Evolutionary conservation across 2,113 vertebrate genomes (phyloP).

Genomic region (Barbus barbus): DNA sequence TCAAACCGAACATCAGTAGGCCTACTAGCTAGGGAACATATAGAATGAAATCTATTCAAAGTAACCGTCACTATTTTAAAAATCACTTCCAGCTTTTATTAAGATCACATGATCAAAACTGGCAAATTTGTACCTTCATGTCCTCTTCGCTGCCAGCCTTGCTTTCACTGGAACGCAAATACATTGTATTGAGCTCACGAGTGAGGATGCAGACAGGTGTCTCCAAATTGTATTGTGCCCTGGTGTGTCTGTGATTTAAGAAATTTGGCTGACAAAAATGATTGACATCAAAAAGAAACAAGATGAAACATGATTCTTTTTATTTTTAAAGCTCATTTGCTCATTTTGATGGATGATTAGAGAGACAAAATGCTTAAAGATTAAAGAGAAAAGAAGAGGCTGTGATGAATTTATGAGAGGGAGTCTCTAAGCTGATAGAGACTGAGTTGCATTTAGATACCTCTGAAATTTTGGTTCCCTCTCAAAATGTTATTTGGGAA

Average conservation of each 20-base stretch:
- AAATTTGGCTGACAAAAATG: background rate
- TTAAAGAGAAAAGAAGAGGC: slow-evolving; percentile 7
- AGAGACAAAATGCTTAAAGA: slow-evolving; percentile 4
- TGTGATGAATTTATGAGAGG: background rate
- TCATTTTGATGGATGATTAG: slow-evolving; percentile 20
- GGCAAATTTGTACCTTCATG: background rate
- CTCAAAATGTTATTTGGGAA: background rate
- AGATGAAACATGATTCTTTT: background rate
- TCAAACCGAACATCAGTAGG: background rate
- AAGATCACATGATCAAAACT: background rate
- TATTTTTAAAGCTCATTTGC: background rate
- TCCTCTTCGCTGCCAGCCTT: background rate
- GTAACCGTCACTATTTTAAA: background rate
- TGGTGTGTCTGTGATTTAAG: background rate
- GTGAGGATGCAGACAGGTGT: background rate
- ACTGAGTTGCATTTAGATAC: background rate
- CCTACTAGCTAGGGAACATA: background rate
- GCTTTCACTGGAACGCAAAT: background rate
- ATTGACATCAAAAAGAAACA: slow-evolving; percentile 6
- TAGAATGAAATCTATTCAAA: background rate
- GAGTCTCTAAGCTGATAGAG: background rate
- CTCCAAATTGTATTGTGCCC: background rate
- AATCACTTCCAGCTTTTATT: too few relatives aligned
- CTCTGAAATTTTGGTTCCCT: background rate
- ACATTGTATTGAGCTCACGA: background rate